phyloP scores from a whole-genome alignment of 1,140 invertebrate species.

The Leucophenga varia region DNA sequence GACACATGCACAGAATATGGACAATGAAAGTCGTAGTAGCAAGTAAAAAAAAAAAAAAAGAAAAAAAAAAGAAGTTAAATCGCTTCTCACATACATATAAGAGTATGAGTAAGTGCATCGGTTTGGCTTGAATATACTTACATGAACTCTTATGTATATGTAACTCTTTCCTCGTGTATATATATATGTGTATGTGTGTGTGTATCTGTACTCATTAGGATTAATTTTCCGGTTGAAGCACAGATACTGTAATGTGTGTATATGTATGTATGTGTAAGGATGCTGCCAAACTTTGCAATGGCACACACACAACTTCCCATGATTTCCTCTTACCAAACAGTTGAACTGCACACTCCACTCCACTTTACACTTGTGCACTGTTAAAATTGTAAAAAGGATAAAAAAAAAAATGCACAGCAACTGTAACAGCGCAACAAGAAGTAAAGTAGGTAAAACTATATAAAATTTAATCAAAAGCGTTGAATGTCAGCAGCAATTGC shows the following conservation, averaged over 20 bases:
- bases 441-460: too few species aligned
- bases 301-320: too few species aligned
- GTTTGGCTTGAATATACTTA: too few species aligned
- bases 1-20: not conserved
- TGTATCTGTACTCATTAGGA: conserved; percentile 51
- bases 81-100: conserved; percentile 43
- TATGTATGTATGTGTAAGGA: too few species aligned
- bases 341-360: conserved; percentile 12
- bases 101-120: too few species aligned
- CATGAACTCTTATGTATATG: not conserved
- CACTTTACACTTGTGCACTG: conserved; percentile 30
- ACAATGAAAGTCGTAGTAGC: conserved; percentile 1
- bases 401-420: conserved; percentile 44
- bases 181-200: conserved; percentile 20
- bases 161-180: too few species aligned
- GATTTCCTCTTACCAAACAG: too few species aligned
- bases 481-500: conserved; percentile 48
- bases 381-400: not conserved
- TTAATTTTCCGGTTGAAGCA: conserved; percentile 52
- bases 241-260: too few species aligned
- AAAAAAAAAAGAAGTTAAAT: conserved; percentile 39
- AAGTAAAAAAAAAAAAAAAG: not conserved
- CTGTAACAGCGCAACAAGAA: too few species aligned
- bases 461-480: conserved; percentile 53
- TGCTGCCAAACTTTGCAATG: too few species aligned